Evolutionary conservation across 37 sponge, comb jelly and placozoan genomes (phyloP).

Genomic region (Chondrilla cf. caribensis): DNA sequence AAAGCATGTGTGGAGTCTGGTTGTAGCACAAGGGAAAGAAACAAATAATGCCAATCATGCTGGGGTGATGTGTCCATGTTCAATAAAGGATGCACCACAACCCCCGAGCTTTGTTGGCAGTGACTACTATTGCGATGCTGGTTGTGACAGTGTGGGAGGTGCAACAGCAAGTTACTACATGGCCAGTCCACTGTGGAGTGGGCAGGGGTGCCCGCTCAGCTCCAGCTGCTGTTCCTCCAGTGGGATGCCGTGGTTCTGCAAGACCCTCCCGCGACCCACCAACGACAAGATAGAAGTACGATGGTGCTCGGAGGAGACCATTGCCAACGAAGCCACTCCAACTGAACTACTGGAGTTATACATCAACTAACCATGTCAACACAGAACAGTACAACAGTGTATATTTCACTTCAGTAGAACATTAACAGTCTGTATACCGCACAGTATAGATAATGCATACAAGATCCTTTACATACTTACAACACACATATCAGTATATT

Average conservation of each 20-base stretch:
- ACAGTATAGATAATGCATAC: no score
- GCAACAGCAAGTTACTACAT: background rate
- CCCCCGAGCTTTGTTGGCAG: background rate
- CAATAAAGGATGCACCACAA: background rate
- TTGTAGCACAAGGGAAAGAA: background rate
- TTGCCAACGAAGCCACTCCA: background rate
- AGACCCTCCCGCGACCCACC: background rate
- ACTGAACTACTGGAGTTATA: background rate
- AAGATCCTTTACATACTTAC: no score
- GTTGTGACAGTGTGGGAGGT: background rate
- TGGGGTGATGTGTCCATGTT: background rate
- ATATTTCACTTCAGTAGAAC: no score
- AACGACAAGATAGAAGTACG: background rate
- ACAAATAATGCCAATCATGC: background rate
- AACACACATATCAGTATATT: no score
- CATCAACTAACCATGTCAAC: conserved; percentile 2
- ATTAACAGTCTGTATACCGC: no score
- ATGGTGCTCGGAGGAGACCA: background rate
- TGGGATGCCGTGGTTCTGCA: conserved; percentile 15
- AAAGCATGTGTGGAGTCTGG: background rate
- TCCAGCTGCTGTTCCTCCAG: background rate
- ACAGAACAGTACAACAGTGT: no score
- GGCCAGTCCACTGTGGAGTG: background rate
- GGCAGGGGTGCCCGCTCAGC: background rate
- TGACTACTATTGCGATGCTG: background rate